These are phyloP conservation scores for Temnothorax ravouxi DNA, from an alignment of 2,888 invertebrate genomes.

Conservation along the genomic window DNA sequence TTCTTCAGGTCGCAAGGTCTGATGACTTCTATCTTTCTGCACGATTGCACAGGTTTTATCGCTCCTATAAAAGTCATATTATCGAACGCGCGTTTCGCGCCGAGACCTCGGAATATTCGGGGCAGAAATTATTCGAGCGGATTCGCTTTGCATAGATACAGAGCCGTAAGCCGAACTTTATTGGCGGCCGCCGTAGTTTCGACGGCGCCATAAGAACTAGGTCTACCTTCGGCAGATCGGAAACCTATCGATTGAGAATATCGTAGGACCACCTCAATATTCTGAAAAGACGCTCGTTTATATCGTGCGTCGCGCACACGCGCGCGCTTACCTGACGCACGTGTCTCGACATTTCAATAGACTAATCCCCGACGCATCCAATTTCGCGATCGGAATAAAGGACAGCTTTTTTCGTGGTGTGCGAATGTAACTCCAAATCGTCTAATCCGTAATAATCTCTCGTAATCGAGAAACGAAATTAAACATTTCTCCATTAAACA, in stretches of 20 bases:
- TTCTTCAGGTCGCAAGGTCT: not conserved
- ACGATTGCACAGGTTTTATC: slow-evolving; percentile 32
- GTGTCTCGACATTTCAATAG: slow-evolving; percentile 35
- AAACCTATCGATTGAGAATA: slow-evolving; percentile 38
- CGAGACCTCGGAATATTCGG: slow-evolving; percentile 28
- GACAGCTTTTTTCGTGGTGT: not conserved
- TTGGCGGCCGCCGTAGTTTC: slow-evolving; percentile 47
- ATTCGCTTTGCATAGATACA: slow-evolving; percentile 52
- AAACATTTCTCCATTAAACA: not conserved
- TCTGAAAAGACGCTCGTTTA: slow-evolving; percentile 29
- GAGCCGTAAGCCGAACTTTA: slow-evolving; percentile 51
- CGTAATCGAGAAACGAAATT: not conserved
- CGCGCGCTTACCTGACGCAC: slow-evolving; percentile 31
- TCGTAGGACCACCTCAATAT: not conserved
- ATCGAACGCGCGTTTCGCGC: slow-evolving; percentile 10
- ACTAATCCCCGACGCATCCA: slow-evolving; percentile 14
- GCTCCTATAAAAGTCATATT: slow-evolving; percentile 15
- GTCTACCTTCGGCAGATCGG: slow-evolving; percentile 41
- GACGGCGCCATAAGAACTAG: slow-evolving; percentile 13
- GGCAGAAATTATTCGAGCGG: slow-evolving; percentile 49
- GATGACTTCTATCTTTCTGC: slow-evolving; percentile 38
- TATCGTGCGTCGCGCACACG: not conserved
- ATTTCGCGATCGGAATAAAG: slow-evolving; percentile 26
- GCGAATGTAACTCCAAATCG: not conserved
- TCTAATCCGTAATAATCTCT: not conserved